These are phyloP conservation scores for Lasioglossum lativentre DNA, from an alignment of 2,888 invertebrate genomes.

Conservation along the genomic window DNA sequence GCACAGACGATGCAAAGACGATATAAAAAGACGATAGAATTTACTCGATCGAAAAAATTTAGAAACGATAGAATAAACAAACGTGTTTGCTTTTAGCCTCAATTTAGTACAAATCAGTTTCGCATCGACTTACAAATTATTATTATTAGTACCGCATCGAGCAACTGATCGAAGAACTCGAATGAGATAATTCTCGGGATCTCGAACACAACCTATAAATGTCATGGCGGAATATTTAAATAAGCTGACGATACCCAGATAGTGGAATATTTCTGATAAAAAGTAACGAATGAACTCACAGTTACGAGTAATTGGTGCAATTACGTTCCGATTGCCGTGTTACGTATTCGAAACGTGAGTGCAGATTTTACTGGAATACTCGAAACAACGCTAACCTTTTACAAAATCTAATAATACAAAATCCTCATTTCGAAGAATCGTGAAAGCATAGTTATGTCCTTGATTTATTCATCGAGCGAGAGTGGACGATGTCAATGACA, in stretches of 20 bases:
- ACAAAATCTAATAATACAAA: neutral
- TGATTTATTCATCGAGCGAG: neutral
- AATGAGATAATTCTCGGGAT: neutral
- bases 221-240: neutral
- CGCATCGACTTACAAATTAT: neutral
- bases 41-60: neutral
- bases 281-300: neutral
- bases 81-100: neutral
- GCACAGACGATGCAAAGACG: no score
- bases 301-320: slow-evolving; percentile 7
- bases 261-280: slow-evolving; percentile 27
- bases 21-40: neutral
- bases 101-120: neutral
- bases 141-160: neutral
- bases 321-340: slow-evolving; percentile 6
- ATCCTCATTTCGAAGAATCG: neutral
- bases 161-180: neutral
- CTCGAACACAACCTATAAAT: neutral
- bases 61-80: neutral
- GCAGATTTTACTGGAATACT: neutral
- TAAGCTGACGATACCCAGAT: neutral
- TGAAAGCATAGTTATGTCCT: neutral
- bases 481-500: neutral
- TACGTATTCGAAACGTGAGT: slow-evolving; percentile 3
- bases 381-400: neutral